phyloP scores from a whole-genome alignment of 2,888 invertebrate species.

The Sturmia bella region DNA sequence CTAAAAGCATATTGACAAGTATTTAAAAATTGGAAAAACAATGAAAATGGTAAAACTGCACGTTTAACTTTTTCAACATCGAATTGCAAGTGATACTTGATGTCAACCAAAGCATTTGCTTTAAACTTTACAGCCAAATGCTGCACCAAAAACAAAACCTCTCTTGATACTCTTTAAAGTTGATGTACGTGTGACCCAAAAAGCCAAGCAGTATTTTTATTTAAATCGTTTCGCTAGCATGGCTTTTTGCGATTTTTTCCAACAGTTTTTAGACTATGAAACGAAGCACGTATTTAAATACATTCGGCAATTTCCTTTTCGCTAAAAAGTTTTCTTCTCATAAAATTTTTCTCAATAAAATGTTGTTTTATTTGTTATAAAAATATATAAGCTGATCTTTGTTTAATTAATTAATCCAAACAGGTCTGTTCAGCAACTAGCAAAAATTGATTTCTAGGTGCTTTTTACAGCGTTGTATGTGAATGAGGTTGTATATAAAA shows the following conservation, averaged over 20 bases:
- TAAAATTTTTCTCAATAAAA: too few species aligned
- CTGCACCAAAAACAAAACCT: conserved; percentile 29
- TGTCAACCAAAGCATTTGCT: conserved; percentile 25
- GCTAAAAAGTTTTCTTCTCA: too few species aligned
- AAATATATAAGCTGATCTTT: too few species aligned
- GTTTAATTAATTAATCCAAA: too few species aligned
- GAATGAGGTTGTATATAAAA: too few species aligned
- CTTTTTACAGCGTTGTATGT: too few species aligned
- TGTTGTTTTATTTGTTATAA: too few species aligned
- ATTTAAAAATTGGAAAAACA: too few species aligned
- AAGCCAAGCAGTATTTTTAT: not conserved
- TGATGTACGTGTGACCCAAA: conserved; percentile 57
- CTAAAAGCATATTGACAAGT: too few species aligned
- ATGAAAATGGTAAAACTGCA: not conserved
- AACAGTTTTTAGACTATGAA: not conserved
- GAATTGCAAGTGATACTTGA: conserved; percentile 22
- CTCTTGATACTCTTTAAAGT: conserved; percentile 29
- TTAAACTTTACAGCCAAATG: conserved; percentile 25
- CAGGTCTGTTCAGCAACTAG: too few species aligned
- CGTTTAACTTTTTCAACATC: conserved; percentile 2
- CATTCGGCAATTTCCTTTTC: too few species aligned
- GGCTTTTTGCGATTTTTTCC: not conserved
- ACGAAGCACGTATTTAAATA: conserved; percentile 12
- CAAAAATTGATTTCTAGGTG: too few species aligned
- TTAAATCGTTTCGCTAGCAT: conserved; percentile 12